Conservation (phyloP, 1,140 invertebrate genomes). For the Drosophila oshimai region DNA sequence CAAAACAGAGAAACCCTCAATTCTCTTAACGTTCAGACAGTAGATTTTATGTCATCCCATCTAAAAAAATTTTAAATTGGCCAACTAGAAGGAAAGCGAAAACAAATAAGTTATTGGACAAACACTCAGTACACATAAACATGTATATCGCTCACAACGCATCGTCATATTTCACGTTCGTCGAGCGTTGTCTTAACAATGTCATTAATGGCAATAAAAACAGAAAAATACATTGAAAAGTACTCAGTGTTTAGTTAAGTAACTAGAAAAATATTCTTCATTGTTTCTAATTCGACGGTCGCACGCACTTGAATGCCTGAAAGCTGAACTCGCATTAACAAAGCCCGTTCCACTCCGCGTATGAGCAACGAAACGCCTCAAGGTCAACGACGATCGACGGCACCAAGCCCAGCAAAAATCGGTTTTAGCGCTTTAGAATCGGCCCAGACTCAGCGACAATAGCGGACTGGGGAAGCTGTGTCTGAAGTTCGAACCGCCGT, state of each 20-base stretch:
- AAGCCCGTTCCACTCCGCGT: conserved; percentile 47
- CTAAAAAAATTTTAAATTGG: conserved; percentile 20
- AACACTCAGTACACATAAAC: neutral
- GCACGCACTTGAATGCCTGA: conserved; percentile 17
- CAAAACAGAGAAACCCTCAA: conserved; percentile 8
- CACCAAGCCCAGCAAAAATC: conserved; percentile 37
- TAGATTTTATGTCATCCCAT: conserved; percentile 21
- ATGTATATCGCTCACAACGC: neutral
- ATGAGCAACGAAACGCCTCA: conserved; percentile 43
- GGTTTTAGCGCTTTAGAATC: conserved; percentile 49
- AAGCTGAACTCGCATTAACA: conserved; percentile 29
- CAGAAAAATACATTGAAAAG: conserved; percentile 32
- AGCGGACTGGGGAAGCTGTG: conserved; percentile 48
- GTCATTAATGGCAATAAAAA: conserved; percentile 7
- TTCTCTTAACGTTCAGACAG: conserved; percentile 12
- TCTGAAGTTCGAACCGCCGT: neutral
- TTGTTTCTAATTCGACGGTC: conserved; percentile 51
- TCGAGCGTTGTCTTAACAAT: neutral
- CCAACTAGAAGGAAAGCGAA: neutral
- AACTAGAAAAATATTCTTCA: conserved; percentile 17
- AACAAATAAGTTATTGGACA: neutral
- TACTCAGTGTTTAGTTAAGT: conserved; percentile 37
- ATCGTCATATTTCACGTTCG: neutral
- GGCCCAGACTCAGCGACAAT: conserved; percentile 4
- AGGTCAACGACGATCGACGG: conserved; percentile 38